Conservation (phyloP, 1,140 invertebrate species). For the Ladona fulva region DNA sequence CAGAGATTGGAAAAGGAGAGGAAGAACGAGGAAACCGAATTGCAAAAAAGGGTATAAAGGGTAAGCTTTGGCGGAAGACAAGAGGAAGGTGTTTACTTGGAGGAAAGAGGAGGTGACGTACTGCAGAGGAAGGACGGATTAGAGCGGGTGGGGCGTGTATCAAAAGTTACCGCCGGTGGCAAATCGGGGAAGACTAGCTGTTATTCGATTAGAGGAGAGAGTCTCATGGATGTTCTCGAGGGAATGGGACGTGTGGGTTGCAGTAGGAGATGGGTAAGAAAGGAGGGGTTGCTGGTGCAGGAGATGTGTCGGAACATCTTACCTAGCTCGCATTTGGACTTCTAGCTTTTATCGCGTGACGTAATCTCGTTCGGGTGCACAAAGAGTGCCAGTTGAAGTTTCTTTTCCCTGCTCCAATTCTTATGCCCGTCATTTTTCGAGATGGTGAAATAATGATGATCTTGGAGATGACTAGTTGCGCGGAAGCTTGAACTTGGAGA, state of each 20-base stretch:
- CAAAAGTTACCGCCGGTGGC: conserved; percentile 6
- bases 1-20: background rate
- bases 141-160: background rate
- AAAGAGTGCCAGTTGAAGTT: too few relatives aligned
- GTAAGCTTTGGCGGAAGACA: background rate
- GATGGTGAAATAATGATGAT: too few relatives aligned
- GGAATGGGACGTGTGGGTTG: background rate
- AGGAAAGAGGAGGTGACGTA: background rate
- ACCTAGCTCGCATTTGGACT: too few relatives aligned
- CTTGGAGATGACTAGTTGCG: too few relatives aligned
- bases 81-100: background rate
- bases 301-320: background rate
- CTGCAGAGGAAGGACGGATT: background rate
- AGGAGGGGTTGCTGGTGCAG: background rate
- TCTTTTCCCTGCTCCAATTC: too few relatives aligned
- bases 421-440: too few relatives aligned
- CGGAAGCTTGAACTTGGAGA: too few relatives aligned
- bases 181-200: background rate
- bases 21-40: background rate
- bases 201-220: conserved; percentile 1
- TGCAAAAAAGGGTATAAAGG: background rate
- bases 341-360: too few relatives aligned
- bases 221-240: background rate
- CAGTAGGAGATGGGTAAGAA: background rate
- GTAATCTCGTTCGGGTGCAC: too few relatives aligned